Evolutionary conservation across 1,140 invertebrate species (phyloP).

Genomic region (Cryptotermes secundus): DNA sequence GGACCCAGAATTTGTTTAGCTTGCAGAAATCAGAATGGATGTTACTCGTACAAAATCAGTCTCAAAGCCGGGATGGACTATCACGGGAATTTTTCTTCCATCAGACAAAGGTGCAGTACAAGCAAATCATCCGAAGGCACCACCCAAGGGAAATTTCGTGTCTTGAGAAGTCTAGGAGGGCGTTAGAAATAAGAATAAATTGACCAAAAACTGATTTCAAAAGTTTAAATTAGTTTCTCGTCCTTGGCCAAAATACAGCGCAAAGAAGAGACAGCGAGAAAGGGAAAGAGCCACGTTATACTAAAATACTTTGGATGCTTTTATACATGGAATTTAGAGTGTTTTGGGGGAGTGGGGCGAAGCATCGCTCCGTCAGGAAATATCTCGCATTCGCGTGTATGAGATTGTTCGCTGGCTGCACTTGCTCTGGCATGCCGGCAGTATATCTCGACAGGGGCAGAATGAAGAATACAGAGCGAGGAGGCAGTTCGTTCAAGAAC

Average conservation of each 20-base stretch:
- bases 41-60: neutral
- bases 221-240: slow-evolving; percentile 18
- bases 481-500: neutral
- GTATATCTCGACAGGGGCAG: neutral
- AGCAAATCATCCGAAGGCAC: neutral
- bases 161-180: neutral
- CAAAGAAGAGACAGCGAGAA: neutral
- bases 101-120: neutral
- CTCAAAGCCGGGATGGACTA: neutral
- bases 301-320: slow-evolving; percentile 9
- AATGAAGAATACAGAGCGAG: neutral
- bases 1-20: neutral
- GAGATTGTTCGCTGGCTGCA: neutral
- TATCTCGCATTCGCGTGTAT: neutral
- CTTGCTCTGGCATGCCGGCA: neutral
- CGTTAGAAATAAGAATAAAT: slow-evolving; percentile 18
- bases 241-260: slow-evolving; percentile 12
- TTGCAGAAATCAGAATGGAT: slow-evolving; percentile 5
- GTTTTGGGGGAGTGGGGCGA: neutral
- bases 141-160: slow-evolving; percentile 9
- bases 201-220: slow-evolving; percentile 15
- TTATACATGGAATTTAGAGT: slow-evolving; percentile 14
- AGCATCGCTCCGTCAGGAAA: neutral
- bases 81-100: neutral
- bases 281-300: neutral